A percentile compares a stretch with the other conserved stretches of the same genome.
Conservation (phyloP, 1,140 invertebrate species). For the Zaprionus vittiger region DNA sequence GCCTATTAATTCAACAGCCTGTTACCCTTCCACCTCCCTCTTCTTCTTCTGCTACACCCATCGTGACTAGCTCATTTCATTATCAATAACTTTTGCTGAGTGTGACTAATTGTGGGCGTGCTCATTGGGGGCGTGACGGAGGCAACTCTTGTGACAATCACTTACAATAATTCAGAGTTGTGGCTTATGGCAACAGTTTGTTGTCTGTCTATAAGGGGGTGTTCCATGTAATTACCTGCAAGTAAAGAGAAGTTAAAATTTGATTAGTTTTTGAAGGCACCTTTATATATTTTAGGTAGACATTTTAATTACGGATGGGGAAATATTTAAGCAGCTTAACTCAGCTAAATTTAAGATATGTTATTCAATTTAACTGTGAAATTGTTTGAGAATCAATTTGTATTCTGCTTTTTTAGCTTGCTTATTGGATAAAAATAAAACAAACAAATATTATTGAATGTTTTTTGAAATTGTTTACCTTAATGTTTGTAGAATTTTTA, state of each 20-base stretch:
- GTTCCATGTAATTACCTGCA: constrained; percentile 60
- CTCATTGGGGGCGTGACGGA: not conserved
- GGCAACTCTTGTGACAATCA: constrained; percentile 11
- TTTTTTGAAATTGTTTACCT: too few relatives aligned
- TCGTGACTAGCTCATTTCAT: constrained; percentile 19
- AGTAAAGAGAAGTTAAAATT: constrained; percentile 36
- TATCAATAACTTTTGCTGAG: constrained; percentile 6
- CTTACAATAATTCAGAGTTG: constrained; percentile 26
- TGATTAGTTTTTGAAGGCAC: constrained; percentile 27
- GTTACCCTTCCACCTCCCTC: not conserved
- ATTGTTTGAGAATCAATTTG: not conserved
- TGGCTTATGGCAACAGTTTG: constrained; percentile 16
- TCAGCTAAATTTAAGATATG: too few relatives aligned
- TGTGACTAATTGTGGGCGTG: constrained; percentile 32
- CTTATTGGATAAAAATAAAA: not conserved
- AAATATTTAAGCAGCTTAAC: not conserved
- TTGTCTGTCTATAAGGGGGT: not conserved
- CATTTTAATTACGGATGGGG: not conserved
- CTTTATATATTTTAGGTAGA: not conserved
- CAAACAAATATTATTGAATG: too few relatives aligned
- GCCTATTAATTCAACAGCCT: constrained; percentile 61
- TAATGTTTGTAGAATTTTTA: not conserved
- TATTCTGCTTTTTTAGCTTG: too few relatives aligned
- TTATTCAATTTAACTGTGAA: not conserved
- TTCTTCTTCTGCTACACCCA: not conserved